Evolutionary conservation across 1,140 invertebrate species (phyloP).

Genomic region (Idris sp.): DNA sequence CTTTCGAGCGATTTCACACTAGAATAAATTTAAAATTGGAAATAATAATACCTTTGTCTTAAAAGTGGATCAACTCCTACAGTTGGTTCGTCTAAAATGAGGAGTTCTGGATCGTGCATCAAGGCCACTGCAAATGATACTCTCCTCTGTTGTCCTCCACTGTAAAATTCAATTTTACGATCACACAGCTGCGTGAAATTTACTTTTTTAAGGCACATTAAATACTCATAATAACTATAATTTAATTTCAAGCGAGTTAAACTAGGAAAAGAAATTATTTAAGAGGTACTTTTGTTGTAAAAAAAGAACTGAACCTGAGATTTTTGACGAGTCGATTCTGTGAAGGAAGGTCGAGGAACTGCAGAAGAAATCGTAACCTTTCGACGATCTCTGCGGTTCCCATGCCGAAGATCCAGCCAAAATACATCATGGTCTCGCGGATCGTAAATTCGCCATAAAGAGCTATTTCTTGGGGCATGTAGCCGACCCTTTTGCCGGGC

Average conservation of each 20-base stretch:
- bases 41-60: conserved; percentile 82
- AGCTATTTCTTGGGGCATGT: conserved; percentile 94
- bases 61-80: conserved; percentile 95
- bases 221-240: too few relatives aligned
- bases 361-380: conserved; percentile 90
- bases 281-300: conserved; percentile 5
- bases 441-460: conserved; percentile 97
- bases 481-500: conserved; percentile 90
- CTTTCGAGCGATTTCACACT: too few relatives aligned
- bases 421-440: conserved; percentile 96
- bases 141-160: conserved; percentile 94
- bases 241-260: too few relatives aligned
- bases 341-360: conserved; percentile 92
- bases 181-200: too few relatives aligned
- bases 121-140: conserved; percentile 95
- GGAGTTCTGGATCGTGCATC: conserved; percentile 93
- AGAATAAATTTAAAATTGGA: too few relatives aligned
- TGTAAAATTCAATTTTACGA: too few relatives aligned
- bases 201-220: too few relatives aligned
- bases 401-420: conserved; percentile 98
- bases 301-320: conserved; percentile 84
- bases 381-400: conserved; percentile 86
- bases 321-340: conserved; percentile 92
- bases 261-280: too few relatives aligned
- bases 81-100: conserved; percentile 96